Base-by-base conservation (phyloP, 2,888 invertebrate genomes). In the Drosophila planitibia region DNA sequence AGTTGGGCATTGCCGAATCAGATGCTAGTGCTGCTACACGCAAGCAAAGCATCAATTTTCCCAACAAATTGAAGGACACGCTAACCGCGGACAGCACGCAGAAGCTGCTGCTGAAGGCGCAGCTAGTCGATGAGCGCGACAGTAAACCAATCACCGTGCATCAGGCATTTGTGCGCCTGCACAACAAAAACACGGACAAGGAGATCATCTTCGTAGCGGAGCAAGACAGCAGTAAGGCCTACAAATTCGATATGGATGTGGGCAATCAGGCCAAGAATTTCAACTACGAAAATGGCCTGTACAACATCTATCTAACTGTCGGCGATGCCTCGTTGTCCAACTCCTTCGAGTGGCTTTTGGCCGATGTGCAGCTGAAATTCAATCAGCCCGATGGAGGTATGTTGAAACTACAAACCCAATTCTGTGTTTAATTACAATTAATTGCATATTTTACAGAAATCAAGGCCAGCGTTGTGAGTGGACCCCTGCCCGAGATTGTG, bases 171-270 rank as follows among this genome's bases (percentile, higher is more conserved):
- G 95, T 98, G 33, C 95, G 97, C 58, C 95, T 99, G 53, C 95
- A 95, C 47, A 95, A 97, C 83, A 94, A 94, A 22, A 94, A 94
- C 62, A 94, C 95, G 0, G 94, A 95, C n/a, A 96, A 96, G 73
- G 99, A 99, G 94, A 97, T 98, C 58, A 96, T 98, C 86, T 99
- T 98, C 93, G 97, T 99, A 6, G 98, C 99, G 1, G 99, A 99
- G 92, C 96, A 96, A 6, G 98, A 98, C 91, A 94, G 94, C 75
- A 94, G 95, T 61, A 96, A 96, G 90, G 94, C 95, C 0, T 99
- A 99, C 93, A 98, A 97, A 94, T 97, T 99, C 79, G 98, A 99
- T 91, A 95, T 99, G 95, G 97, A 98, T 93, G 95, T 98, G 54
- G 96, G 96, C 53, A 95, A 95, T 51, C 95, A 97, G 82, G 96